Evolutionary conservation across 2,797 vertebrate species (phyloP).

Genomic region (Betta splendens): DNA sequence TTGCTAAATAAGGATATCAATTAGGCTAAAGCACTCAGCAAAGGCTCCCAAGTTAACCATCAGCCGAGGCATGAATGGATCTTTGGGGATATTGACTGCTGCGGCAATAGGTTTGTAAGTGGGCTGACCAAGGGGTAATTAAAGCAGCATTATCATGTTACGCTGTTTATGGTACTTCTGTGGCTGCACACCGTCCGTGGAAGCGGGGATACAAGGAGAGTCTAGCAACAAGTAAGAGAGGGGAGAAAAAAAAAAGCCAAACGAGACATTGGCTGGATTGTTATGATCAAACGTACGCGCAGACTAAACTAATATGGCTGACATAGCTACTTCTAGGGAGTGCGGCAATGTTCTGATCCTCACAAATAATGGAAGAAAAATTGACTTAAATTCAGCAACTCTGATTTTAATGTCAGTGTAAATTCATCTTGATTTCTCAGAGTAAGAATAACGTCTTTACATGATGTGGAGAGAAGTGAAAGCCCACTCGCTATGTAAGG

Average conservation of each 20-base stretch:
- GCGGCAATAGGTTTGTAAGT: constrained; percentile 87
- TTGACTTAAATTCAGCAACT: neutral
- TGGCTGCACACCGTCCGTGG: constrained; percentile 44
- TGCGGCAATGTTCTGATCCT: neutral
- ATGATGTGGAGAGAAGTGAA: constrained; percentile 48
- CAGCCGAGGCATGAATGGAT: constrained; percentile 85
- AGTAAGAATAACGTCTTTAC: constrained; percentile 49
- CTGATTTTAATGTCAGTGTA: neutral
- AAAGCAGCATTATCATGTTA: constrained; percentile 86
- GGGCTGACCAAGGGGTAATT: constrained; percentile 87
- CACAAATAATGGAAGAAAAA: neutral
- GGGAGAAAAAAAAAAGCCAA: neutral
- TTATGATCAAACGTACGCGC: constrained; percentile 1
- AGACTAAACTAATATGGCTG: neutral
- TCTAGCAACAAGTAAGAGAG: constrained; percentile 35
- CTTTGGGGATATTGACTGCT: constrained; percentile 87
- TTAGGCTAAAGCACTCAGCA: constrained; percentile 86
- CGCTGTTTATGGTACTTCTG: constrained; percentile 76
- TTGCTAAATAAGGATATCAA: constrained; percentile 88
- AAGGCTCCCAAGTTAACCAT: constrained; percentile 88
- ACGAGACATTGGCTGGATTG: neutral
- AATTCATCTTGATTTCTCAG: constrained; percentile 8
- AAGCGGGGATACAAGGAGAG: constrained; percentile 29
- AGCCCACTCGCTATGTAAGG: constrained; percentile 63
- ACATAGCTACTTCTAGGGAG: neutral